Base-by-base conservation (phyloP, 1,140 invertebrate genomes). In the Akabosia matsudoensis region DNA sequence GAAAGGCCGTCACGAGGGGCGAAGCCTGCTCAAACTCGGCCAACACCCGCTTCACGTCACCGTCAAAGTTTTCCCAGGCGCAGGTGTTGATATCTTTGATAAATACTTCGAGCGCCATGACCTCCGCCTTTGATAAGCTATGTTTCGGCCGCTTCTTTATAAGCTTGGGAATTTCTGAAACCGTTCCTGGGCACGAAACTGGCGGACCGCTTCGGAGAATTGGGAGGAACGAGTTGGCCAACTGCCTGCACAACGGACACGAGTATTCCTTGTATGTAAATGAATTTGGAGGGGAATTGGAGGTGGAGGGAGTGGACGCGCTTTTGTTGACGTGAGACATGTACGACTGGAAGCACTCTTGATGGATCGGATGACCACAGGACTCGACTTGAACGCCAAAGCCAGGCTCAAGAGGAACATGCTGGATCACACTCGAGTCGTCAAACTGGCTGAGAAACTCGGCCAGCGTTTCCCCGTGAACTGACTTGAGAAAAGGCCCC, bases 361-460 rank as follows among this genome's bases (percentile, higher is more conserved):
- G 87, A 86, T 98, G 96, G 34, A 98, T 87, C 84, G 97, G 93
- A 86, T 98, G 96, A 13, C 96, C 96, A 86, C 96, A 97, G 0
- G 95, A 95, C 86, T 96, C 93, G 18, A 96, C 92, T 83, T 94
- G 91, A 24, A 97, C 93, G 31, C 95, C 96, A n/a, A 88, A 87
- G 10, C 45, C 34, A 2, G 26, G 26, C 28, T 74, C 93, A 79
- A 93, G 89, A 84, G 93, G 95, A 26, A 96, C 88, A 1, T 92
- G 91, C 54, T 94, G 84, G 83, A 93, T 88, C 91, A 92, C 95
- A 82, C 85, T 85, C 85, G 91, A 91, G 82, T 88, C 88, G 84
- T 92, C 89, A 84, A 93, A 94, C 85, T 92, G 87, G 80, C 88
- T 85, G 82, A 88, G 87, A 79, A 93, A 86, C 81, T 90, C 89